Base-by-base conservation (phyloP, 2,797 vertebrate genomes). In the Pitangus sulphuratus region DNA sequence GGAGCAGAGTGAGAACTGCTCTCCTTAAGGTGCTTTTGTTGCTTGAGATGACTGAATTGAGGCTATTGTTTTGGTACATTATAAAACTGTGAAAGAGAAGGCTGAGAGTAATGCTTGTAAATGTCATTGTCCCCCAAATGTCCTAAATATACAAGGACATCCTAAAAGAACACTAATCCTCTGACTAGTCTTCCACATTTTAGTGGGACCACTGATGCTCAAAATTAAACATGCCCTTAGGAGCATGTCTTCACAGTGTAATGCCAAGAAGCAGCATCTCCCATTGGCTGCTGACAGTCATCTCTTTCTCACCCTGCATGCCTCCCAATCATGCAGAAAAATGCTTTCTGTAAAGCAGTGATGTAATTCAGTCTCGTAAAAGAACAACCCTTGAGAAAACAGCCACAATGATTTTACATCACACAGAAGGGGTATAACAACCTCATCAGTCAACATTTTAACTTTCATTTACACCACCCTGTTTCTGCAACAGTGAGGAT, bases 301-400 rank as follows among this genome's bases (percentile, higher is more conserved):
- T 92, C 68, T 87, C 56, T 92, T 83, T 85, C 79, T 94, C 87
- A 69, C 45, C 54, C 54, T 75, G 19, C 39, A 54, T 91, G 44
- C 66, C 58, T 93, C 57, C 37, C 84, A 71, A 87, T 80, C 89
- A 33, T n/a, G 62, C 76, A 84, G 89, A 93, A 92, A 93, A 95
- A 94, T 78, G 33, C 66, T 85, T 75, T 93, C 53, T 85, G 84
- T 92, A 65, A 86, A 92, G 72, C 58, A 76, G 8, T 94, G 89
- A 91, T 96, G 91, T 96, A 89, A 96, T 91, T 92, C 89, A 66
- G 47, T 50, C 69, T 91, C 79, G 60, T 83, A 62, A 81, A 84
- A 87, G 45, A 89, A 61, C 39, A 96, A 35, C 68, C 69, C 68
- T 91, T 74, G 26, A 87, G 88, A 92, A 91, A 95, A 93, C 25